A percentile compares a stretch with the other conserved stretches of the same genome.
Conservation (phyloP, 2,888 invertebrate genomes). For the Cheilosia variabilis region DNA sequence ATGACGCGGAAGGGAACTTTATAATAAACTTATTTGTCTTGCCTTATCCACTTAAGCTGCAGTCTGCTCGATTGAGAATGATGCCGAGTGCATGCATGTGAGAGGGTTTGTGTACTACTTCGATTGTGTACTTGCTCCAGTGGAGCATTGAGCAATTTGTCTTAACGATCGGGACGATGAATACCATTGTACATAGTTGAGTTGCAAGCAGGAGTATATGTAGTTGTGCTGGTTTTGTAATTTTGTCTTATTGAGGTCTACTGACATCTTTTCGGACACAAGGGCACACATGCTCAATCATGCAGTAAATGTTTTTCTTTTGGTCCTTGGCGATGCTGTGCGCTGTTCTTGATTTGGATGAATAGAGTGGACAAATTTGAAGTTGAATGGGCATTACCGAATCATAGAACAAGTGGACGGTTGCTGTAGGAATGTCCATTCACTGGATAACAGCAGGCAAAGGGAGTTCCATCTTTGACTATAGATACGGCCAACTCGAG, state of each 20-base stretch:
- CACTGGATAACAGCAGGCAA: constrained; percentile 24
- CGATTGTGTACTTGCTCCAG: constrained; percentile 41
- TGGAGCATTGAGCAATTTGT: constrained; percentile 59
- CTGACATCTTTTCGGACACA: constrained; percentile 26
- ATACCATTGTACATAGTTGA: constrained; percentile 26
- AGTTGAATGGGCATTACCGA: constrained; percentile 30
- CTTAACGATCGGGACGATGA: constrained; percentile 65
- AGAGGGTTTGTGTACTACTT: constrained; percentile 1
- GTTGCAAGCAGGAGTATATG: constrained; percentile 19
- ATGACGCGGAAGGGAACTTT: constrained; percentile 45
- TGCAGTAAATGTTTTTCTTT: constrained; percentile 39
- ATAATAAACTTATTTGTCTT: constrained; percentile 74
- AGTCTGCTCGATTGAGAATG: constrained; percentile 47
- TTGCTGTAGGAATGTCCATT: constrained; percentile 2
- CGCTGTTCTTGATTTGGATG: constrained; percentile 15
- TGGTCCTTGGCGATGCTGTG: not conserved
- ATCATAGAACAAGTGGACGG: constrained; percentile 8
- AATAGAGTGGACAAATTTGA: constrained; percentile 14
- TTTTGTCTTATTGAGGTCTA: constrained; percentile 40
- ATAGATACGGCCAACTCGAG: not conserved
- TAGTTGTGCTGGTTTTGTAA: constrained; percentile 33
- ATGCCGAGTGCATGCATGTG: constrained; percentile 32
- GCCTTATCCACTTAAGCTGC: constrained; percentile 71
- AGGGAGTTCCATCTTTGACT: not conserved
- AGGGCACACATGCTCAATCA: constrained; percentile 26